Evolutionary conservation across 2,888 invertebrate genomes (phyloP), one percentile per base, ranked within the genome.

Genomic region (Hecatera dysodea): DNA sequence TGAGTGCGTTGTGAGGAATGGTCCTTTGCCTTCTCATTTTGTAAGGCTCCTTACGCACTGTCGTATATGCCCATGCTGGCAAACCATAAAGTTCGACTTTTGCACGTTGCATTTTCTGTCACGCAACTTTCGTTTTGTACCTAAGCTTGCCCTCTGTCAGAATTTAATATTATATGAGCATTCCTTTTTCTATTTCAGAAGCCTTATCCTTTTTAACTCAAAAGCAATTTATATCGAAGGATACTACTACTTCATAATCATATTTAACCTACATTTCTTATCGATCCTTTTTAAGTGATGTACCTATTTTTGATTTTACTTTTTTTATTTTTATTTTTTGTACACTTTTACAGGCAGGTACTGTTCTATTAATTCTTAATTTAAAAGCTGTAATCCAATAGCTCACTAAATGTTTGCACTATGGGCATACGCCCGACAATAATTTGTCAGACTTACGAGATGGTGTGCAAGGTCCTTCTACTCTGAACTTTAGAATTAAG

Each of bases 401-500:
- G 12, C 39, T 68, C 11, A 12, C 17, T 46, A 29, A 17, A n/a
- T 53, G 11, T 29, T 42, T n/a, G 48, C 48, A 9, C 6, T 22
- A 12, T 42, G 44, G 27, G 33, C 36, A 55, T 33, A 57, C 7
- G 17, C 17, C 15, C 11, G 11, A 6, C 17, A 56, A 12, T 33
- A 8, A 48, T n/a, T 9, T 56, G 17, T 27, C 39, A 36, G 15
- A 52, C 24, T 11, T 39, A 52, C 29, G 19, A 33, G 46, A 53
- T 46, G 27, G 33, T 53, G 73, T 22, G 75, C 46, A 53, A 48
- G 63, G 79, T 48, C 22, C 78, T 22, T 36, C 39, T 8, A 36
- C n/a, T 63, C 22, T 36, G 8, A 67, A 66, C 15, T 66, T 65
- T 78, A 68, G 24, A 70, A 27, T 64, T 72, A 67, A 60, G 59